Evolutionary conservation across 2,888 invertebrate species (phyloP).

Genomic region (Tipula confusa): DNA sequence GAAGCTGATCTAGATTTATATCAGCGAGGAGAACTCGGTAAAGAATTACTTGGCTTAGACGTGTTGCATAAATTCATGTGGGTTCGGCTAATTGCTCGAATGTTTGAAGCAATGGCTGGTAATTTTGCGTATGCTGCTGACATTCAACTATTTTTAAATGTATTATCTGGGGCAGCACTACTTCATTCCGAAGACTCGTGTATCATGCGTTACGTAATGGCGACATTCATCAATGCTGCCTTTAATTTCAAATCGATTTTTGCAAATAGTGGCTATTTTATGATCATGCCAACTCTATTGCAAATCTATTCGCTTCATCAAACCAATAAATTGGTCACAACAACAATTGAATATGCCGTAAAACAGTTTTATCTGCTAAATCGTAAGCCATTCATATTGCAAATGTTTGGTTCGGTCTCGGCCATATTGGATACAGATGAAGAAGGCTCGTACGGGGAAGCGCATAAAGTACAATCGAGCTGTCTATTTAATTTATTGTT

Average conservation of each 20-base stretch:
- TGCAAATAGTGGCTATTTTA: slow-evolving; percentile 91
- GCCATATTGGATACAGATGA: slow-evolving; percentile 91
- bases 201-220: slow-evolving; percentile 91
- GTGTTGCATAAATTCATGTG: slow-evolving; percentile 98
- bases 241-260: slow-evolving; percentile 99
- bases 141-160: slow-evolving; percentile 95
- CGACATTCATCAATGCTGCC: slow-evolving; percentile 95
- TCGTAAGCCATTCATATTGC: slow-evolving; percentile 94
- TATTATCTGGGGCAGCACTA: slow-evolving; percentile 92
- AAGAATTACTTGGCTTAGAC: slow-evolving; percentile 86
- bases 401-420: slow-evolving; percentile 98
- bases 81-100: slow-evolving; percentile 91
- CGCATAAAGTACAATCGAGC: slow-evolving; percentile 66
- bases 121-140: slow-evolving; percentile 96
- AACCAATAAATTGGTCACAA: slow-evolving; percentile 90
- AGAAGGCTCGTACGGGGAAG: slow-evolving; percentile 81
- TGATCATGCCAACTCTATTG: slow-evolving; percentile 96
- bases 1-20: slow-evolving; percentile 94
- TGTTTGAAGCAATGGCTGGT: slow-evolving; percentile 98
- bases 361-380: slow-evolving; percentile 98
- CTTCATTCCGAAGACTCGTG: slow-evolving; percentile 96
- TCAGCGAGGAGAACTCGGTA: slow-evolving; percentile 82
- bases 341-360: slow-evolving; percentile 95
- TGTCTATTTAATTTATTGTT: slow-evolving; percentile 73
- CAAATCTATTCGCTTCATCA: slow-evolving; percentile 97